phyloP scores from a whole-genome alignment of 2,113 vertebrate species.

The Pluvianellus socialis region DNA sequence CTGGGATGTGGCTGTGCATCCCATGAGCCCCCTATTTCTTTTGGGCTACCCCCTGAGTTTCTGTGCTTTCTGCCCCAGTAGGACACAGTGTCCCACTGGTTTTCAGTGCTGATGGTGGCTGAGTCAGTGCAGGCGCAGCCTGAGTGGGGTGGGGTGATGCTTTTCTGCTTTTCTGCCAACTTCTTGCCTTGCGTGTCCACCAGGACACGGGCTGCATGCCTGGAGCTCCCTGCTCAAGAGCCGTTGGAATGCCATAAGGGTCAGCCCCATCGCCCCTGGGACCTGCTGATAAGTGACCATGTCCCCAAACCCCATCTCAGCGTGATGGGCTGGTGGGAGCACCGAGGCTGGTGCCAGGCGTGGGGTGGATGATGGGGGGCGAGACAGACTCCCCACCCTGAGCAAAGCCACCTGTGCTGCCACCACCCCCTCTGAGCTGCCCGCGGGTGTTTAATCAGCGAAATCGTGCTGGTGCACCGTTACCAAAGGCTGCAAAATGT shows the following conservation, averaged over 20 bases:
- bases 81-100: accelerated
- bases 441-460: not conserved
- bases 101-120: not conserved
- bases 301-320: not conserved
- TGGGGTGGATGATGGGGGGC: not conserved
- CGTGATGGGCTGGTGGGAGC: not conserved
- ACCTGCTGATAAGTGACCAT: accelerated
- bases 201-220: accelerated
- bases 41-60: not conserved
- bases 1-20: not conserved
- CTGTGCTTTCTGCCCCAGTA: not conserved
- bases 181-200: accelerated
- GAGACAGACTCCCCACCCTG: accelerated
- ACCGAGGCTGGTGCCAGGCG: not conserved
- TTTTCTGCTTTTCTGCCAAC: accelerated
- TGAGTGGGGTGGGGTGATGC: accelerated
- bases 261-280: accelerated
- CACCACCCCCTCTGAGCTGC: not conserved
- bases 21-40: not conserved
- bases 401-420: not conserved
- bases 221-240: accelerated
- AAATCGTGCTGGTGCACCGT: not conserved
- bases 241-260: accelerated
- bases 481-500: not conserved
- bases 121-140: accelerated